A percentile compares a stretch with the other conserved stretches of the same genome.
Evolutionary conservation across 2,113 vertebrate species (phyloP).

Genomic region (Excalfactoria chinensis): DNA sequence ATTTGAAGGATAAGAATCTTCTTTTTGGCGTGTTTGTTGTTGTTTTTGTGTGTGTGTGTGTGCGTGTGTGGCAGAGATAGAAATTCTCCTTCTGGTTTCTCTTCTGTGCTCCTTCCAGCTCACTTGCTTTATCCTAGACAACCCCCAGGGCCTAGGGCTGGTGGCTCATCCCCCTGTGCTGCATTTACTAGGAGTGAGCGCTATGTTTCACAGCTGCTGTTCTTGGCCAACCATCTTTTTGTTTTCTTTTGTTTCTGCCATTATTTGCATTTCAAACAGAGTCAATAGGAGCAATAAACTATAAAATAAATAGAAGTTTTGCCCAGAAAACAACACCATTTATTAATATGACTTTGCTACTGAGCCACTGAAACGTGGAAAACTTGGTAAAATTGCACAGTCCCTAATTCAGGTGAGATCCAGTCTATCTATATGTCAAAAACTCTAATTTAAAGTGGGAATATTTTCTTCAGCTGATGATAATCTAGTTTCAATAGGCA

Average conservation of each 20-base stretch:
- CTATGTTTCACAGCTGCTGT: conserved; percentile 40
- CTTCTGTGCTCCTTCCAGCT: neutral
- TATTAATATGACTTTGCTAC: conserved; percentile 11
- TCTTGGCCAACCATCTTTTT: conserved; percentile 17
- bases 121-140: neutral
- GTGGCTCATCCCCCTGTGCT: neutral
- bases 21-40: no score
- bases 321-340: conserved; percentile 33
- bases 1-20: neutral
- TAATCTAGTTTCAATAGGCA: neutral
- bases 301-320: conserved; percentile 54
- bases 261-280: conserved; percentile 71
- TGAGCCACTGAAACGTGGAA: neutral
- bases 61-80: neutral
- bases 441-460: neutral
- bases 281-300: conserved; percentile 53
- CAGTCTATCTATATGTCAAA: neutral
- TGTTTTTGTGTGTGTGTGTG: neutral
- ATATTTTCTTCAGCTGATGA: neutral
- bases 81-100: neutral
- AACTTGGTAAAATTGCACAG: neutral
- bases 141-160: neutral
- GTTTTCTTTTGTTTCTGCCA: neutral
- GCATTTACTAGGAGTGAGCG: conserved; percentile 16
- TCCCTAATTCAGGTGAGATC: neutral